Percentiles rank a stretch among this genome's conserved stretches.
phyloP scores from a whole-genome alignment of 2,113 vertebrate species.

The Thryonomys swinderianus region DNA sequence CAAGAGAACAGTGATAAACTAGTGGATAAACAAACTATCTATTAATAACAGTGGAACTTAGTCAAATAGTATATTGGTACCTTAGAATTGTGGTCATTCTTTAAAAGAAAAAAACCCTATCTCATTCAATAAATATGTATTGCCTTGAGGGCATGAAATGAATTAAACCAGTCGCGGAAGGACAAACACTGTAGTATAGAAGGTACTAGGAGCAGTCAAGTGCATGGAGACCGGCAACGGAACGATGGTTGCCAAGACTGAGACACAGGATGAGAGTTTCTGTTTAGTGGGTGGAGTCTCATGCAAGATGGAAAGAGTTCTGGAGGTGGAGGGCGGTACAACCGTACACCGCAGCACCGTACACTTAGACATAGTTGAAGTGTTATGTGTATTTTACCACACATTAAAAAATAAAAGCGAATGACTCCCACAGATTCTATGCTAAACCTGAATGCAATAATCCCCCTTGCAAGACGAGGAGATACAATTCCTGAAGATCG shows the following conservation, averaged over 20 bases:
- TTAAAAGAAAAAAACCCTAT: background rate
- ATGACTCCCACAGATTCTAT: background rate
- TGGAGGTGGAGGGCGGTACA: background rate
- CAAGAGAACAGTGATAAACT: background rate
- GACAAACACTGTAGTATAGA: background rate
- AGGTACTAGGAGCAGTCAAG: background rate
- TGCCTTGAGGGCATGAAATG: background rate
- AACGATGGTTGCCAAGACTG: background rate
- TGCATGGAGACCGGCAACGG: background rate
- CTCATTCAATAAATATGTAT: background rate
- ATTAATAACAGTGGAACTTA: background rate
- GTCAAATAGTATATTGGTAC: background rate
- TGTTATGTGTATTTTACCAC: background rate
- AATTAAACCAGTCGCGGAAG: conserved; percentile 21
- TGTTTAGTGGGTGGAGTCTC: background rate
- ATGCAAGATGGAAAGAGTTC: background rate
- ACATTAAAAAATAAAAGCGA: background rate
- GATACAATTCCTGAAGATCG: background rate
- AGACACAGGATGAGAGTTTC: background rate
- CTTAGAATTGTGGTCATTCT: background rate
- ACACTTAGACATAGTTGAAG: background rate
- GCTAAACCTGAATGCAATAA: background rate
- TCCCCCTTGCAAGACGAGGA: background rate
- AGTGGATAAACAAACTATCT: background rate
- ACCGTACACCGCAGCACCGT: background rate